Conservation (phyloP, 2,113 vertebrate species). For the Alouatta palliata region DNA sequence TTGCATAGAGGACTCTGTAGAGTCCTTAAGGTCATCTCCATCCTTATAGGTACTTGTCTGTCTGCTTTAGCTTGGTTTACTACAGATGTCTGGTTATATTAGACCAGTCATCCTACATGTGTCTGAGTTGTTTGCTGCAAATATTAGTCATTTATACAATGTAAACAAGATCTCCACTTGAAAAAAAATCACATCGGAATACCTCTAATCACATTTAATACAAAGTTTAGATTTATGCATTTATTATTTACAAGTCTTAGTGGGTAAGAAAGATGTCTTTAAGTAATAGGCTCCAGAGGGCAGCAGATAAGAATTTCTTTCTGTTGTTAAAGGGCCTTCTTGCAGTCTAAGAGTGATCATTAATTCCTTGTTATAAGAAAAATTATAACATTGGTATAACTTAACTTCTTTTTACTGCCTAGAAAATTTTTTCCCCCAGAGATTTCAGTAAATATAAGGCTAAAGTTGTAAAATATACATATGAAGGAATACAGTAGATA, state of each 20-base stretch:
- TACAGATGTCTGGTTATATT: not conserved
- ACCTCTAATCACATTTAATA: not conserved
- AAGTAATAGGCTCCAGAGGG: slow-evolving; percentile 15
- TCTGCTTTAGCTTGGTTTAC: not conserved
- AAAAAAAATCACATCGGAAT: not conserved
- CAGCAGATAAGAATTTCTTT: slow-evolving; percentile 30
- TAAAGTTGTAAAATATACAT: not conserved
- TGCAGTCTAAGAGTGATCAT: not conserved
- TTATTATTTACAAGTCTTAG: slow-evolving; percentile 5
- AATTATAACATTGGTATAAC: not conserved
- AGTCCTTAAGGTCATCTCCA: not conserved
- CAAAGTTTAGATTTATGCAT: slow-evolving; percentile 7
- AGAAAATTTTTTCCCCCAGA: not conserved
- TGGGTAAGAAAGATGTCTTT: not conserved
- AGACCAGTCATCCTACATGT: not conserved
- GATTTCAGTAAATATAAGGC: slow-evolving; percentile 1
- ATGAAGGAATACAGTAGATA: not conserved
- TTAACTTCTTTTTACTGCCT: not conserved
- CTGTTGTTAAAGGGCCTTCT: not conserved
- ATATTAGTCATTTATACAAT: not conserved
- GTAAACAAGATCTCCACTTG: slow-evolving; percentile 5
- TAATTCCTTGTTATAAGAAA: not conserved
- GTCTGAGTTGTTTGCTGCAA: not conserved
- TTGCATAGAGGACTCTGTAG: not conserved
- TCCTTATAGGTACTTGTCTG: not conserved